Percentiles rank a stretch among this genome's conserved stretches.
phyloP scores from a whole-genome alignment of 64 coral and sea anemone species.

The Porites lutea region DNA sequence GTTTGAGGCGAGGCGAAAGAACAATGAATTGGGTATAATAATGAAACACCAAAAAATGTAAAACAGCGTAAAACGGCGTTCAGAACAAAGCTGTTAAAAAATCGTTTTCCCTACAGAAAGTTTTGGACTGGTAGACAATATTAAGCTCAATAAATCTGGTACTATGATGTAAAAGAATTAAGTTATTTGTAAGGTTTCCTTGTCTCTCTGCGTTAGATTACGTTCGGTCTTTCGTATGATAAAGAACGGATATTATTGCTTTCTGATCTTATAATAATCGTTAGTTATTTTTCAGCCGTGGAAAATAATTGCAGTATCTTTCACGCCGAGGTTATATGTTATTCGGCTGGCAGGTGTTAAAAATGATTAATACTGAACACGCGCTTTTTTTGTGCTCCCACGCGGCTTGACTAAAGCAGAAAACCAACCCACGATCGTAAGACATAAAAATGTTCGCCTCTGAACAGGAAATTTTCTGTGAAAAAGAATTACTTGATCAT shows the following conservation, averaged over 20 bases:
- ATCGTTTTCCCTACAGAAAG: neutral
- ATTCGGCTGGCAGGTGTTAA: constrained; percentile 3
- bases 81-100: constrained; percentile 26
- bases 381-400: constrained; percentile 19
- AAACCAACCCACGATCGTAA: neutral
- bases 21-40: constrained; percentile 31
- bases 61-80: constrained; percentile 23
- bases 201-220: too few relatives aligned
- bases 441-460: too few relatives aligned
- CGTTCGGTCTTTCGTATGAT: too few relatives aligned
- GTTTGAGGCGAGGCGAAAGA: constrained; percentile 18
- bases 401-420: neutral
- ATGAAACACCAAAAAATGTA: constrained; percentile 4
- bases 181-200: too few relatives aligned
- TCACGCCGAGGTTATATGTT: constrained; percentile 10
- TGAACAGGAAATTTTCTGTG: neutral
- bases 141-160: neutral
- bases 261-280: too few relatives aligned
- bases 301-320: neutral
- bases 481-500: neutral
- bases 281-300: neutral
- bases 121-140: neutral
- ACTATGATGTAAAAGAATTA: neutral
- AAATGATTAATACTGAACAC: constrained; percentile 12
- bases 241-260: too few relatives aligned